Conservation (phyloP, 2,797 vertebrate genomes). For the Enteromius radiatus region DNA sequence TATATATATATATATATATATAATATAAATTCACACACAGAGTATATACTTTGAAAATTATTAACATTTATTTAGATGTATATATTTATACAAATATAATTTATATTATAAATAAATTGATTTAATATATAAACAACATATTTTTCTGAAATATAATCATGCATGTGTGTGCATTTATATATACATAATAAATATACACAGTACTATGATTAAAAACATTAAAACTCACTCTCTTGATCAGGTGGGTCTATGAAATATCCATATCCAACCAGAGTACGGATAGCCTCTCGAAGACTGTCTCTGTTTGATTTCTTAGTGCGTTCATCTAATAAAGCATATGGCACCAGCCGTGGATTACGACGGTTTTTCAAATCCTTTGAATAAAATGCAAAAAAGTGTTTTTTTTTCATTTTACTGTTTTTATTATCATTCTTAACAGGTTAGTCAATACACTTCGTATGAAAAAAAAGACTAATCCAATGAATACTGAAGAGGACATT, state of each 20-base stretch:
- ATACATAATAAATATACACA: too few relatives aligned
- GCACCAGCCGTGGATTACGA: conserved; percentile 96
- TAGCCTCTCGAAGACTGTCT: conserved; percentile 96
- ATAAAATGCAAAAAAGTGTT: conserved; percentile 34
- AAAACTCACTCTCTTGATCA: conserved; percentile 88
- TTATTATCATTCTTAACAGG: neutral
- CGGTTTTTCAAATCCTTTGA: conserved; percentile 94
- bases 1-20: neutral
- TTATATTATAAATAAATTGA: too few relatives aligned
- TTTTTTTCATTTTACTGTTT: neutral
- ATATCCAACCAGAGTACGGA: conserved; percentile 94
- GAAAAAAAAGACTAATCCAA: neutral
- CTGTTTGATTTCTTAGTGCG: conserved; percentile 98
- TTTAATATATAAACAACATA: too few relatives aligned
- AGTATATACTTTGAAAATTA: neutral
- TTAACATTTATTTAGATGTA: too few relatives aligned
- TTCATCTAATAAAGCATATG: conserved; percentile 94
- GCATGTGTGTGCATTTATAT: too few relatives aligned
- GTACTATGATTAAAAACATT: neutral
- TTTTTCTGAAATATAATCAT: too few relatives aligned
- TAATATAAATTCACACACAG: neutral
- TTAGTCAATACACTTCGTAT: neutral
- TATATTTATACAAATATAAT: too few relatives aligned
- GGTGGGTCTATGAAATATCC: conserved; percentile 95
- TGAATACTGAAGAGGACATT: neutral